phyloP scores from a whole-genome alignment of 2,113 vertebrate genomes.

The Barbus barbus region DNA sequence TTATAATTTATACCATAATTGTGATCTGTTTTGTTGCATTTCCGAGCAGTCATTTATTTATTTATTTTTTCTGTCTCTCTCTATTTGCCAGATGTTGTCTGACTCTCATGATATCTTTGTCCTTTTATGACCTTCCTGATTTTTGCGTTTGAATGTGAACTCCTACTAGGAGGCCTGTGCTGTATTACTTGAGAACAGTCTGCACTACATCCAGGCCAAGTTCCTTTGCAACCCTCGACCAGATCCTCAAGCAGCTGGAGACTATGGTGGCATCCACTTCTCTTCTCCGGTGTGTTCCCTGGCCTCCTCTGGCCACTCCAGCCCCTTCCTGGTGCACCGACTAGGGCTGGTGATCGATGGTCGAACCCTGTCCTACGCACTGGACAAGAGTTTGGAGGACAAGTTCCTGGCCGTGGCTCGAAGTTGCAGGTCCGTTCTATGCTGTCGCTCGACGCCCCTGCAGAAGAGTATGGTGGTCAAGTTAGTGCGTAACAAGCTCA shows the following conservation, averaged over 20 bases:
- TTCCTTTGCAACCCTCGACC: conserved; percentile 69
- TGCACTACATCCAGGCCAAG: conserved; percentile 84
- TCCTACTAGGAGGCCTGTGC: conserved; percentile 87
- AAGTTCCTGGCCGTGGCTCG: conserved; percentile 89
- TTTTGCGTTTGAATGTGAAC: conserved; percentile 25
- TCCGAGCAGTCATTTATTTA: background rate
- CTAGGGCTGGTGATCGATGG: conserved; percentile 93
- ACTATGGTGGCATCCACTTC: conserved; percentile 70
- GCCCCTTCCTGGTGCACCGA: conserved; percentile 70
- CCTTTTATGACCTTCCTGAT: conserved; percentile 25
- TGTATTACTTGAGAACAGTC: conserved; percentile 86
- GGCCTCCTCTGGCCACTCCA: conserved; percentile 46
- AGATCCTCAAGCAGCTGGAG: conserved; percentile 64
- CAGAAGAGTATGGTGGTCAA: conserved; percentile 99
- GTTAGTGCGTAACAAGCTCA: conserved; percentile 93
- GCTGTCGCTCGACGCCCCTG: conserved; percentile 92
- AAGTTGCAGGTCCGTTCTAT: conserved; percentile 89
- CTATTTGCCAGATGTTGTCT: conserved; percentile 61
- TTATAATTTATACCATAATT: background rate
- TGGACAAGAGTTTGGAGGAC: conserved; percentile 87
- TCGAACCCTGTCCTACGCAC: conserved; percentile 88
- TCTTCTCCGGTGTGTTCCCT: conserved; percentile 48
- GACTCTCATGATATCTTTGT: conserved; percentile 26
- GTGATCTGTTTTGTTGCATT: background rate
- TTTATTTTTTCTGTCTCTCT: background rate